These are phyloP conservation scores for Eupeodes latifasciatus DNA, from an alignment of 2,888 invertebrate genomes.

Conservation along the genomic window DNA sequence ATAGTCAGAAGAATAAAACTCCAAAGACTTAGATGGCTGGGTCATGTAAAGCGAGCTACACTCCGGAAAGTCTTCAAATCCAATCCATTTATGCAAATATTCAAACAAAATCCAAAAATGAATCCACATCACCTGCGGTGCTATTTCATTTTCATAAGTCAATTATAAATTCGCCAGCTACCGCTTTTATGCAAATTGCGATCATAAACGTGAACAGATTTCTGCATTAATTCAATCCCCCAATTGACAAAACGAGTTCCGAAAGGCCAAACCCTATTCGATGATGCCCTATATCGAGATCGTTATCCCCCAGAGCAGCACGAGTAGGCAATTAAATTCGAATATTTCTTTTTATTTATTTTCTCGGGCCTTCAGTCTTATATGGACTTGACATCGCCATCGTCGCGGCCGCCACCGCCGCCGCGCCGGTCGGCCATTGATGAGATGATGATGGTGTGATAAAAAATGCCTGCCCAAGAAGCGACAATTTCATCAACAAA, in stretches of 20 bases:
- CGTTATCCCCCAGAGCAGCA: constrained; percentile 71
- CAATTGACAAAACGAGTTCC: constrained; percentile 34
- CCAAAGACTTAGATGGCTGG: no score
- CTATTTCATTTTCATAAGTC: not conserved
- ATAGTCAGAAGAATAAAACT: no score
- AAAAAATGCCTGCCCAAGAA: constrained; percentile 52
- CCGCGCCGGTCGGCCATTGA: not conserved
- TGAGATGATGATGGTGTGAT: constrained; percentile 34
- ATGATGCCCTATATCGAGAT: constrained; percentile 29
- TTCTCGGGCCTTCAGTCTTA: not conserved
- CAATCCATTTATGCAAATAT: no score
- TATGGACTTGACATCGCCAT: not conserved
- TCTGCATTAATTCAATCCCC: constrained; percentile 26
- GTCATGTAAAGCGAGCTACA: no score
- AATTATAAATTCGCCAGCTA: not conserved
- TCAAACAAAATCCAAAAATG: no score
- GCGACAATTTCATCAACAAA: constrained; percentile 67
- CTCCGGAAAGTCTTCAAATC: no score
- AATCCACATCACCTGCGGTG: no score
- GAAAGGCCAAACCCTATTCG: constrained; percentile 25
- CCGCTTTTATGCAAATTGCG: constrained; percentile 46
- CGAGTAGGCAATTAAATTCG: constrained; percentile 77
- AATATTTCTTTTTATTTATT: constrained; percentile 57
- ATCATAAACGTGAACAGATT: constrained; percentile 11
- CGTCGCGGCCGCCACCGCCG: no score